Base-by-base conservation (phyloP, 1,140 invertebrate genomes). In the Panagrolaimus sp. region DNA sequence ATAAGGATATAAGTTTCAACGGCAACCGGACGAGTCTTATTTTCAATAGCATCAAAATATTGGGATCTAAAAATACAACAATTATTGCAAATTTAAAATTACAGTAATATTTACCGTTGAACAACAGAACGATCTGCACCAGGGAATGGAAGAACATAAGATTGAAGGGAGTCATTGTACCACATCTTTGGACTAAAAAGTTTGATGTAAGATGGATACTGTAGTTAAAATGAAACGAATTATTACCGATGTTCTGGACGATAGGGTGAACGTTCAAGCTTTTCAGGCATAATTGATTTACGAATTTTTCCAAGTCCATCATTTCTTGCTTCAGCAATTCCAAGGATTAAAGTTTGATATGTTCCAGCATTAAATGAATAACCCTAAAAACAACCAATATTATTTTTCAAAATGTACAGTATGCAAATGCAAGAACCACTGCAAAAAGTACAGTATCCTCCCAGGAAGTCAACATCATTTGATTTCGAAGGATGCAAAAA, bases 41-140 rank as follows among this genome's bases (percentile, higher is more conserved):
- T 87, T 4, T 86, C 84, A 32, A 90, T 87, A 77, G 88, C 90
- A 3, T 90, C 87, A 79, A 88, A 88, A 55, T 89, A 86, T 75
- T 94, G 91, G 1, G 91, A 89, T 24, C n/a, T n/a, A n/a, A n/a
- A n/a, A n/a, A n/a, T n/a, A n/a, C n/a, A n/a, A n/a, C n/a, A n/a
- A n/a, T n/a, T n/a, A n/a, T n/a, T n/a, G n/a, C n/a, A n/a, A n/a
- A n/a, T n/a, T n/a, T n/a, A n/a, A n/a, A n/a, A n/a, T n/a, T n/a
- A n/a, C n/a, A n/a, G n/a, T n/a, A n/a, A n/a, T n/a, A n/a, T n/a
- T n/a, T n/a, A n/a, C n/a, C 91, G 87, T 65, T 88, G 80, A 3
- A 90, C 88, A 9, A 96, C 88, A 9, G 90, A 89, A 68, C 88
- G 87, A 86, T 96, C 93, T 26, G 90, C 86, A 8, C 90, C 90